Evolutionary conservation across 1,140 invertebrate species (phyloP), one percentile per base, ranked within the genome.

Genomic region (Mya arenaria): DNA sequence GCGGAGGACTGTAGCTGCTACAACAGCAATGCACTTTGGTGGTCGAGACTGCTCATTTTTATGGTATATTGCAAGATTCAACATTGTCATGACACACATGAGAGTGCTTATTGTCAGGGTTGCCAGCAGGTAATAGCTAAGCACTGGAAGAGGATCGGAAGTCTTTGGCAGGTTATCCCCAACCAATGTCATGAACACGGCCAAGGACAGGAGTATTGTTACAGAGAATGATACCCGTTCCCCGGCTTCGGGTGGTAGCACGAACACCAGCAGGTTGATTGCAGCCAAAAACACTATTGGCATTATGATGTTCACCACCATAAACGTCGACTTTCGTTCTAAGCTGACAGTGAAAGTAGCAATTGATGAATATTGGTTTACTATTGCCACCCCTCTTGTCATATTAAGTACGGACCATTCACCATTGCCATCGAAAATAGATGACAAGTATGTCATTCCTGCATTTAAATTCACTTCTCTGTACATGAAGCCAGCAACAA

Each of bases 281-380:
- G 58, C 8, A 28, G 32, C n/a, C 48, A 73, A 19, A 13, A 73
- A 36, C 34, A 56, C 23, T 5, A 73, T 73, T 1, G 94, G 94
- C 41, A 94, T 86, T 36, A 95, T 55, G 6, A 94, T 92, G 89
- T 94, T 94, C 88, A 94, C 92, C 60, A 94, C 91, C 88, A 94
- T 94, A 85, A 89, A 92, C 28, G 87, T 79, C 19, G 87, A 56
- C 62, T 88, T 87, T 15, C 89, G 75, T 36, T 85, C 56, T 15
- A 91, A 83, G 15, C 44, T 2, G 19, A 69, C 30, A 25, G 30
- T 44, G 30, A 44, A 69, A 93, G 8, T 85, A 69, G 84, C 92
- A 77, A 25, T 34, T 52, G 25, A 28, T 4, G 34, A 37, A 32
- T 58, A 65, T 62, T 44, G 39, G 52, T 8, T 23, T 1, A 19